phyloP scores from a whole-genome alignment of 1,140 invertebrate genomes.

The Nixonia krombeini region DNA sequence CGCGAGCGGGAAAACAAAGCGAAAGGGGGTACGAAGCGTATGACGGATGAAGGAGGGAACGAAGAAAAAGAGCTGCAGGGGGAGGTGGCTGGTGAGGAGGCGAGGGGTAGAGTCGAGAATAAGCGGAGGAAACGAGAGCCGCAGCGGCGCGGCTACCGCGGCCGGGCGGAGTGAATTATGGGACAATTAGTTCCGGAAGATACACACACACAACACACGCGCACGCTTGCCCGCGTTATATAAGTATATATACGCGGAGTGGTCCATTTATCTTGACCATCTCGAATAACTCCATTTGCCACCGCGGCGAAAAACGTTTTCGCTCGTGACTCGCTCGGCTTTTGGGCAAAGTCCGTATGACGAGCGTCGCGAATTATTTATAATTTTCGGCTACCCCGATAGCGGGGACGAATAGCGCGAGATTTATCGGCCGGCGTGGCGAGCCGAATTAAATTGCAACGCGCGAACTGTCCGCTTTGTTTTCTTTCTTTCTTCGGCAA shows the following conservation, averaged over 20 bases:
- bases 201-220: slow-evolving; percentile 40
- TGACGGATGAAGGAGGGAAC: neutral
- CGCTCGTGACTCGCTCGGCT: neutral
- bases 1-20: slow-evolving; percentile 7
- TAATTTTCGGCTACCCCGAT: neutral
- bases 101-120: slow-evolving; percentile 13
- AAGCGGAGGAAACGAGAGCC: slow-evolving; percentile 42
- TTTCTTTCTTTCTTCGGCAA: neutral
- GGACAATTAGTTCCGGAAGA: slow-evolving; percentile 64
- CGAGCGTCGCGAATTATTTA: neutral
- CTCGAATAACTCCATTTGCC: slow-evolving; percentile 8
- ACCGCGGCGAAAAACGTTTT: neutral
- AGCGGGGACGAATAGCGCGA: neutral
- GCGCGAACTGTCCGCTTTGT: neutral
- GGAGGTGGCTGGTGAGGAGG: too few relatives aligned
- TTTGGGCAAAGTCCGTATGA: neutral
- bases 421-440: neutral
- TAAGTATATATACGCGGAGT: slow-evolving; percentile 4
- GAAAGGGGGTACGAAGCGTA: neutral
- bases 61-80: neutral
- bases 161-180: slow-evolving; percentile 56
- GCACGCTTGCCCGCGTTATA: slow-evolving; percentile 38
- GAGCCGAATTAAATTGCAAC: slow-evolving; percentile 6
- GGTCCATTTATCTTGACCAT: slow-evolving; percentile 12
- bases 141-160: slow-evolving; percentile 45